These are phyloP conservation scores for Daubentonia madagascariensis DNA, from an alignment of 2,113 vertebrate genomes.

Conservation along the genomic window DNA sequence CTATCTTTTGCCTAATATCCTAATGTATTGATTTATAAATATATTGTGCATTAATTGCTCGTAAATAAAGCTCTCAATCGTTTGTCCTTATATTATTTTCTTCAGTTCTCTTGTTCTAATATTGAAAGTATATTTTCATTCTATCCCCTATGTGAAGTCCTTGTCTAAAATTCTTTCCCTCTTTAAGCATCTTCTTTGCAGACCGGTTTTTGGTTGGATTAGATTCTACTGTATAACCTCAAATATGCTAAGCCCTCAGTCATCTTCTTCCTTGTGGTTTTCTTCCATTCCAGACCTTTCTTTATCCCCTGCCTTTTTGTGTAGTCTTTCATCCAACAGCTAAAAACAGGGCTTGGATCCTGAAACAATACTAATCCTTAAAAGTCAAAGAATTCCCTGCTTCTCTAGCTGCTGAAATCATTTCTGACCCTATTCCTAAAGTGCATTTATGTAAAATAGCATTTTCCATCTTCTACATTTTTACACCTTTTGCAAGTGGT, in stretches of 20 bases:
- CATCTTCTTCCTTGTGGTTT: not conserved
- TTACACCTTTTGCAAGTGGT: not conserved
- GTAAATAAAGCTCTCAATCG: not conserved
- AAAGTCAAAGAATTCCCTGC: not conserved
- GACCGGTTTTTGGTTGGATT: not conserved
- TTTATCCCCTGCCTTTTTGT: not conserved
- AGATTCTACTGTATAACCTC: constrained; percentile 12
- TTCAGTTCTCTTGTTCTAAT: constrained; percentile 4
- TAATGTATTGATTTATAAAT: constrained; percentile 2
- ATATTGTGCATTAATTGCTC: not conserved
- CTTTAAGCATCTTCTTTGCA: not conserved
- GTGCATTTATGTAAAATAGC: not conserved
- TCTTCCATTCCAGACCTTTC: not conserved
- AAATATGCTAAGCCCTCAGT: not conserved
- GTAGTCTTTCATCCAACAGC: not conserved
- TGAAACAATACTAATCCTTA: not conserved
- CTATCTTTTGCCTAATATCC: not conserved
- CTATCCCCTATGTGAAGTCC: not conserved
- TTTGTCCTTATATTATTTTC: not conserved
- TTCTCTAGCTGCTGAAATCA: constrained; percentile 24
- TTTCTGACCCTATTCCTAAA: constrained; percentile 24
- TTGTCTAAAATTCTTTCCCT: not conserved
- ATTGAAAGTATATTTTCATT: constrained; percentile 29
- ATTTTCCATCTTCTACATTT: not conserved
- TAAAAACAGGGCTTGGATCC: not conserved